phyloP scores from a whole-genome alignment of 2,113 vertebrate genomes.

The Nyctibius bracteatus region DNA sequence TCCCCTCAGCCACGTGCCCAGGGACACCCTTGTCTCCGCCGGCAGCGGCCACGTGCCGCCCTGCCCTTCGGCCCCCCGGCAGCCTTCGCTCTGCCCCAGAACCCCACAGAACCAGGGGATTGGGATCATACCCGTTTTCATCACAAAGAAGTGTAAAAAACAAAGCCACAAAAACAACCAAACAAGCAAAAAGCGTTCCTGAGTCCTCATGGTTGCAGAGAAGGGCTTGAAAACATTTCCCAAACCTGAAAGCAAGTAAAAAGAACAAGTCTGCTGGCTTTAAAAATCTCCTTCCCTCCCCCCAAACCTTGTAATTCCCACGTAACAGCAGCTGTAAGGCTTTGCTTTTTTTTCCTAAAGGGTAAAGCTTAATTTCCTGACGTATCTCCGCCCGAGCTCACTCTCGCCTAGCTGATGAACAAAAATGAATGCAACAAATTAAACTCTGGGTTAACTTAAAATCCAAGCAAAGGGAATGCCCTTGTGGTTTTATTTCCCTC shows the following conservation, averaged over 20 bases:
- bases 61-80: neutral
- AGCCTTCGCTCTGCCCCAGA: too few species aligned
- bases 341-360: neutral
- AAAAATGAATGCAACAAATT: neutral
- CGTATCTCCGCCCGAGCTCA: fast-evolving
- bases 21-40: neutral
- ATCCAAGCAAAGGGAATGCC: neutral
- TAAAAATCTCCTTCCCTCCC: neutral
- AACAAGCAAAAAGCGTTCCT: neutral
- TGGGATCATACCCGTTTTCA: fast-evolving
- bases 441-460: neutral
- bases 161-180: neutral
- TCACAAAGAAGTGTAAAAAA: neutral
- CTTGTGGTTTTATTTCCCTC: neutral
- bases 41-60: neutral
- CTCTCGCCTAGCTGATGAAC: neutral
- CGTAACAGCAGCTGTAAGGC: fast-evolving
- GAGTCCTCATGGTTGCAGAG: neutral
- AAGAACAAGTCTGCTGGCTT: neutral
- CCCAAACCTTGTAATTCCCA: neutral
- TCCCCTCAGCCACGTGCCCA: fast-evolving
- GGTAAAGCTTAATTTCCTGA: neutral
- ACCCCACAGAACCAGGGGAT: fast-evolving
- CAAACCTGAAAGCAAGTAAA: neutral
- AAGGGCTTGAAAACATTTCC: neutral